phyloP scores from a whole-genome alignment of 1,140 invertebrate genomes.

The Dreissena rostriformis region DNA sequence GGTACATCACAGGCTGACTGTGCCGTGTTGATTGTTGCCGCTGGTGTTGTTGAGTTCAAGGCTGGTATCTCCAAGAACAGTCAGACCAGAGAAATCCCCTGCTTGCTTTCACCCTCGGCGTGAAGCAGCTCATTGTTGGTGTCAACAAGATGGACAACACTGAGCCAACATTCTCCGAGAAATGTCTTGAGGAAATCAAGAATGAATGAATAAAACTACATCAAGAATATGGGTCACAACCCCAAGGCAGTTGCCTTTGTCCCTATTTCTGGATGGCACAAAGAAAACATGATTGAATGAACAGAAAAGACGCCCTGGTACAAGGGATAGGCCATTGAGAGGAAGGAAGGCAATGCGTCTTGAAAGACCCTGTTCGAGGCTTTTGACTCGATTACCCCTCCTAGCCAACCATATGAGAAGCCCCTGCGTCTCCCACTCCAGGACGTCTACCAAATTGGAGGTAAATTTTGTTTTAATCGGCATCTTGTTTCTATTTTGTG shows the following conservation, averaged over 20 bases:
- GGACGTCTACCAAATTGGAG: constrained; percentile 99
- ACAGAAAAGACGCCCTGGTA: constrained; percentile 98
- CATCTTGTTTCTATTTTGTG: too few relatives aligned
- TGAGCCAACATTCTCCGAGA: constrained; percentile 95
- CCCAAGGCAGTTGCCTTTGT: constrained; percentile 98
- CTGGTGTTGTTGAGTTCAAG: constrained; percentile 98
- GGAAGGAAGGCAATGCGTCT: constrained; percentile 92
- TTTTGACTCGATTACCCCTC: constrained; percentile 96
- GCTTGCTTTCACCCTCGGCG: constrained; percentile 98
- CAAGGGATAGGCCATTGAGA: constrained; percentile 91
- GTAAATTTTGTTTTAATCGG: too few relatives aligned
- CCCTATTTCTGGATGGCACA: constrained; percentile 99
- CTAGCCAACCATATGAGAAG: constrained; percentile 96
- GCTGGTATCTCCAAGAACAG: constrained; percentile 99
- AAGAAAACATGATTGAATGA: constrained; percentile 98
- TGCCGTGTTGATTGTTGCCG: constrained; percentile 98
- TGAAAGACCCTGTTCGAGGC: constrained; percentile 96
- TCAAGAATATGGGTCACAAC: constrained; percentile 98
- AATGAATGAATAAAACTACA: constrained; percentile 97
- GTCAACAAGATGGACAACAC: constrained; percentile 99
- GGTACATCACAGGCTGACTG: constrained; percentile 99
- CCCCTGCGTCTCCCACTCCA: constrained; percentile 97
- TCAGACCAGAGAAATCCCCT: constrained; percentile 99
- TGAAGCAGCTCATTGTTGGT: constrained; percentile 98
- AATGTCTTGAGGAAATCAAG: constrained; percentile 97